Percentiles rank a stretch among this genome's conserved stretches.
These are phyloP conservation scores for Colletes latitarsis DNA, from an alignment of 1,140 invertebrate genomes.

Conservation along the genomic window DNA sequence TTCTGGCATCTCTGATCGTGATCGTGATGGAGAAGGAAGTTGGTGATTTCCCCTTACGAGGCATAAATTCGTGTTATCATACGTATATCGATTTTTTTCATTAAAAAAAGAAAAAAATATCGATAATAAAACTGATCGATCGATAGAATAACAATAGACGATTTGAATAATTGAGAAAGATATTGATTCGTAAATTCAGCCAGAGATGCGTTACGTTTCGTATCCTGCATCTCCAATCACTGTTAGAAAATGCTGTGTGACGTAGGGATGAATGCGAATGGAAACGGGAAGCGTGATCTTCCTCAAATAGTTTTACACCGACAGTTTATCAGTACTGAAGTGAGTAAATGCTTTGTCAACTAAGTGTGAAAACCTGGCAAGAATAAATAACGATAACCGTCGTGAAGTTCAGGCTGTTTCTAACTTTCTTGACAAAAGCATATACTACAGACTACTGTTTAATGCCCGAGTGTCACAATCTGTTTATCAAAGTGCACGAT, in stretches of 20 bases:
- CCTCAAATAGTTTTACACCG: conserved; percentile 79
- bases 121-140: background rate
- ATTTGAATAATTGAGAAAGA: background rate
- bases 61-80: too few relatives aligned
- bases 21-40: too few relatives aligned
- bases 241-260: conserved; percentile 52
- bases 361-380: conserved; percentile 13
- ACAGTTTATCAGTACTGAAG: conserved; percentile 83
- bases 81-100: conserved; percentile 6
- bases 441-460: conserved; percentile 7
- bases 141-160: background rate
- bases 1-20: too few relatives aligned
- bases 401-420: conserved; percentile 18
- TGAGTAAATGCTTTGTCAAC: conserved; percentile 71
- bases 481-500: conserved; percentile 14
- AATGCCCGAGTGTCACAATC: conserved; percentile 28
- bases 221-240: conserved; percentile 23
- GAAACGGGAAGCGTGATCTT: conserved; percentile 79
- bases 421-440: conserved; percentile 33
- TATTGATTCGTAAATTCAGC: conserved; percentile 37
- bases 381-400: conserved; percentile 16
- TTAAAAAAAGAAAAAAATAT: background rate
- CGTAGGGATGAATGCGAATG: conserved; percentile 80
- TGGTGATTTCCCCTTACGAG: too few relatives aligned
- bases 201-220: conserved; percentile 6